Percentiles rank a stretch among this genome's conserved stretches.
phyloP scores from a whole-genome alignment of 2,888 invertebrate genomes.

The Eupithecia insigniata region DNA sequence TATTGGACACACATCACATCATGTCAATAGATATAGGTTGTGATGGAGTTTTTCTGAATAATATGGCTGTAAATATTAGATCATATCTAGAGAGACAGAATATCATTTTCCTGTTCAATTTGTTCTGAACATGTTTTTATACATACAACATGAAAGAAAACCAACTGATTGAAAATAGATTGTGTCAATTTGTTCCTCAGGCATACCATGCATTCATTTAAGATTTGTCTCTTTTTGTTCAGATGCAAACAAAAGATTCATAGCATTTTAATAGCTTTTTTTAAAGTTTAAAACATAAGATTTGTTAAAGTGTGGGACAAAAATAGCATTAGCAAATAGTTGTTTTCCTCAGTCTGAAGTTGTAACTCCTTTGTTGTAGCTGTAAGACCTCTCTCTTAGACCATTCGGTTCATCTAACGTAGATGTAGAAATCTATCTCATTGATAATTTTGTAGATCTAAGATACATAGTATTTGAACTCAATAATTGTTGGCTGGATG shows the following conservation, averaged over 20 bases:
- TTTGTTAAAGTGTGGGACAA: constrained; percentile 24
- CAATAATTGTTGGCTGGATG: constrained; percentile 12
- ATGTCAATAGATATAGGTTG: constrained; percentile 3
- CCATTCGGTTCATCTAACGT: constrained; percentile 25
- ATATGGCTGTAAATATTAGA: constrained; percentile 14
- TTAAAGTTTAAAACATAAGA: constrained; percentile 25
- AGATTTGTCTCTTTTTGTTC: constrained; percentile 22
- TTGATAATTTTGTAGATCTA: constrained; percentile 16
- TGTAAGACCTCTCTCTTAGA: constrained; percentile 21
- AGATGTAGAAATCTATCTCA: constrained; percentile 10
- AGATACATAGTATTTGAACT: constrained; percentile 19
- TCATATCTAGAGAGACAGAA: constrained; percentile 9
- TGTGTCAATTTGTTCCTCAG: constrained; percentile 17
- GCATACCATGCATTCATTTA: constrained; percentile 25
- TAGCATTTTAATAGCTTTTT: constrained; percentile 12
- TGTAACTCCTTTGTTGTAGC: constrained; percentile 16
- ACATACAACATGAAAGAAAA: constrained; percentile 13
- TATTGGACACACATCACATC: constrained; percentile 1
- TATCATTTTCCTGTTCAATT: constrained; percentile 18
- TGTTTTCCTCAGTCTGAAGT: constrained; percentile 16
- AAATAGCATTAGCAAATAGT: constrained; percentile 22
- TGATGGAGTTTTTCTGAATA: constrained; percentile 9
- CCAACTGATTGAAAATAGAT: constrained; percentile 22
- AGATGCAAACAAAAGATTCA: constrained; percentile 19
- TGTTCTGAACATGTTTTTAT: constrained; percentile 19